Conservation (phyloP, 2,113 vertebrate species). For the Alaudala cheleensis region DNA sequence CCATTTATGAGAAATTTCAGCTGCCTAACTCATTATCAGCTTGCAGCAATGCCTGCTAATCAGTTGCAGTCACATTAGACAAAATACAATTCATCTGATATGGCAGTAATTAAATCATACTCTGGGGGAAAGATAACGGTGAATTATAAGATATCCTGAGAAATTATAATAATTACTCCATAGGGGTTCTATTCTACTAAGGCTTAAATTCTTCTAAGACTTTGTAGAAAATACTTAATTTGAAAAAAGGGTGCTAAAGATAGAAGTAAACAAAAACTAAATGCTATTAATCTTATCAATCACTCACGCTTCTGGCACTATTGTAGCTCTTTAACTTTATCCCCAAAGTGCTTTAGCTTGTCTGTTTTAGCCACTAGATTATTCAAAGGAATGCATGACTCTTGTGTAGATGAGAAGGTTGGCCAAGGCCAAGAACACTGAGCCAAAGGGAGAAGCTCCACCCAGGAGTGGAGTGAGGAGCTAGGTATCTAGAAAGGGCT, state of each 20-base stretch:
- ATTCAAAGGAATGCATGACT: background rate
- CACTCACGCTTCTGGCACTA: background rate
- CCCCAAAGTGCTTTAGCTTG: background rate
- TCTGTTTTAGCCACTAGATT: background rate
- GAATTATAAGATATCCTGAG: conserved; percentile 50
- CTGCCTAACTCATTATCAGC: conserved; percentile 48
- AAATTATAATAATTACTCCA: conserved; percentile 54
- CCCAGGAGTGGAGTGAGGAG: background rate
- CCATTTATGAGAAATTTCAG: conserved; percentile 36
- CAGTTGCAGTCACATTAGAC: conserved; percentile 30
- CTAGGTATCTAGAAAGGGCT: background rate
- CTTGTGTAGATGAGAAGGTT: background rate
- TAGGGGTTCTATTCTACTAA: conserved; percentile 4
- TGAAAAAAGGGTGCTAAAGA: background rate
- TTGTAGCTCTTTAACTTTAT: background rate
- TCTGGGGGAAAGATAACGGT: conserved; percentile 37
- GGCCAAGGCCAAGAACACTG: background rate
- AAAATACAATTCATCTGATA: conserved; percentile 38
- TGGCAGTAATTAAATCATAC: conserved; percentile 66
- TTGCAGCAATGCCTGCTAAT: conserved; percentile 36
- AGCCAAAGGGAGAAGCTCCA: background rate
- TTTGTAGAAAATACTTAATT: conserved; percentile 23
- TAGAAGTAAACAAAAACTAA: conserved; percentile 32
- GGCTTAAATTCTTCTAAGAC: conserved; percentile 38
- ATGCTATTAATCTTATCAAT: background rate